A percentile compares a stretch with the other conserved stretches of the same genome.
phyloP scores from a whole-genome alignment of 1,140 invertebrate species.

The Euura lappo region DNA sequence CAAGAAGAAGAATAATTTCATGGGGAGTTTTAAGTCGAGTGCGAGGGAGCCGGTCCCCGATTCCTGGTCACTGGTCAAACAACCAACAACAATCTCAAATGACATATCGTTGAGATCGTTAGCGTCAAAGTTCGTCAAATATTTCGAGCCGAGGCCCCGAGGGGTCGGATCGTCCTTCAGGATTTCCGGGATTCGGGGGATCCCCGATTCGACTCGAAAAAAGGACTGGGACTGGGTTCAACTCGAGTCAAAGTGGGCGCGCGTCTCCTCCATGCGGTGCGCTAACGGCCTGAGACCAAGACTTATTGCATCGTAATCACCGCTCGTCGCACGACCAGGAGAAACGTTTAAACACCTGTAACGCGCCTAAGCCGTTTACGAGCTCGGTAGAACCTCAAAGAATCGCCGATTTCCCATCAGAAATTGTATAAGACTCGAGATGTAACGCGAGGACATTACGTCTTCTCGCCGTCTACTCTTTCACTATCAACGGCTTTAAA shows the following conservation, averaged over 20 bases:
- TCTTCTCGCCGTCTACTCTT: too few relatives aligned
- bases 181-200: constrained; percentile 7
- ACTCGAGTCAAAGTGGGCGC: too few relatives aligned
- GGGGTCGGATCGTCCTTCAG: neutral
- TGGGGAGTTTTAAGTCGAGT: neutral
- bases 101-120: constrained; percentile 3
- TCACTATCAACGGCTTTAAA: too few relatives aligned
- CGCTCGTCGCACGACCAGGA: neutral
- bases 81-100: neutral
- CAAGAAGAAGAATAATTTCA: neutral
- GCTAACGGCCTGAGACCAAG: neutral
- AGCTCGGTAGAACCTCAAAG: neutral
- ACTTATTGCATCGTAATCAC: neutral
- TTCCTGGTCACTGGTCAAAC: too few relatives aligned
- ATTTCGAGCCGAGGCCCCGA: neutral
- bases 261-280: neutral
- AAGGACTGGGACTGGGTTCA: too few relatives aligned
- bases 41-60: neutral
- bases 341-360: constrained; percentile 4
- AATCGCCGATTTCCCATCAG: neutral
- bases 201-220: neutral
- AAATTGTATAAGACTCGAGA: too few relatives aligned
- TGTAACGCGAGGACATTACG: too few relatives aligned
- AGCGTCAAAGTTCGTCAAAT: constrained; percentile 8
- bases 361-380: neutral